These are phyloP conservation scores for Neosilurus mollespiculum DNA, from an alignment of 2,797 vertebrate genomes.

Conservation along the genomic window DNA sequence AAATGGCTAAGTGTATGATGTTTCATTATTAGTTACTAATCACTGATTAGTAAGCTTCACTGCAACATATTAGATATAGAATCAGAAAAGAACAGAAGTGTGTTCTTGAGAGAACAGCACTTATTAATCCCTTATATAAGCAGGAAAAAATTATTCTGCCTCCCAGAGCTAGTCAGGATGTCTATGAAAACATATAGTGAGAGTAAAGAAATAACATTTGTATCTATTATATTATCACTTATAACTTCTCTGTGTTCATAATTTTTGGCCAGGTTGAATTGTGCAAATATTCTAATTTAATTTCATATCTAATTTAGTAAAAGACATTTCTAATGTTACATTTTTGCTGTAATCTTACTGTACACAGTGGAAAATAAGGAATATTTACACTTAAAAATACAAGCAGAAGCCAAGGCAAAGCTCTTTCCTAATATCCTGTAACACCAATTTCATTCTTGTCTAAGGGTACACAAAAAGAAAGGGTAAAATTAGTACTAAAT, in stretches of 20 bases:
- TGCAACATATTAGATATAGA: not conserved
- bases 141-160: not conserved
- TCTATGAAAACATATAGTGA: not conserved
- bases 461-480: conserved; percentile 18
- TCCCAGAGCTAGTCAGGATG: conserved; percentile 7
- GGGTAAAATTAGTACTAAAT: not conserved
- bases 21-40: not conserved
- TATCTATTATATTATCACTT: conserved; percentile 5
- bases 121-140: not conserved
- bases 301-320: conserved; percentile 38
- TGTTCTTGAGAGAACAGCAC: not conserved
- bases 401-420: conserved; percentile 42
- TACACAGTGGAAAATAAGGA: conserved; percentile 41
- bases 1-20: not conserved
- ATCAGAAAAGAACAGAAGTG: not conserved
- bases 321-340: conserved; percentile 53
- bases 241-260: conserved; percentile 16
- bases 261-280: conserved; percentile 41
- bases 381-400: conserved; percentile 56
- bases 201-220: conserved; percentile 14
- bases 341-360: conserved; percentile 54
- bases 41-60: not conserved
- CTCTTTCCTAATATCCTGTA: conserved; percentile 35
- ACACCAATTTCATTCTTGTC: conserved; percentile 35
- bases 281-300: conserved; percentile 45